Evolutionary conservation across 2,888 invertebrate genomes (phyloP), one percentile per base, ranked within the genome.

Genomic region (Heliconius sara): DNA sequence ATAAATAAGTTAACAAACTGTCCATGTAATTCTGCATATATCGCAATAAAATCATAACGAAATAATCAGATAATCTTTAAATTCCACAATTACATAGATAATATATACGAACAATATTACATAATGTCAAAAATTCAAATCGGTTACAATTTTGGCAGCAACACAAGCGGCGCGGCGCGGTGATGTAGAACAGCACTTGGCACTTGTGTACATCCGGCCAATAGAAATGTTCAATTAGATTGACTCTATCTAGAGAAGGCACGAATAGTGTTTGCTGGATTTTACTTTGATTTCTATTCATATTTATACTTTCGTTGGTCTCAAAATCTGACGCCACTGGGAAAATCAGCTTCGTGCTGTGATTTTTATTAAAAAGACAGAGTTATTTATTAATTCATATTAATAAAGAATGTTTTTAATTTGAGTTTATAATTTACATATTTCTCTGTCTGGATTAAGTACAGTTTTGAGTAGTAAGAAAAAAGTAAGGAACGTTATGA

Each of bases 91-190:
- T 13, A n/a, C 39, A 39, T 68, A n/a, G 39, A 22, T 9, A 52
- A 57, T 19, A n/a, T 7, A 52, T 71, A 25, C 9, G 25, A 71
- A 27, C n/a, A 60, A 60, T 60, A 60, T 52, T 22, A 52, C 22
- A 60, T 10, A n/a, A n/a, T 60, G 60, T 60, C 60, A 60, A 60
- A 72, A 12, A 52, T 75, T 79, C 78, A 80, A 77, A 80, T 79
- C 71, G 77, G 80, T 77, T 80, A 68, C 77, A 73, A 73, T 79
- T 71, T 81, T 79, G 79, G 81, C 83, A 79, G 76, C 68, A 76
- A 65, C 72, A 81, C 83, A 80, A 76, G 75, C 77, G 81, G 77
- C 77, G 79, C 72, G 52, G 52, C 52, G 47, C 16, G 77, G 66
- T 78, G 57, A 73, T 73, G 63, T 52, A 78, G 78, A 9, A 47